Conservation (phyloP, 2,888 invertebrate species). For the Volucella zonaria region DNA sequence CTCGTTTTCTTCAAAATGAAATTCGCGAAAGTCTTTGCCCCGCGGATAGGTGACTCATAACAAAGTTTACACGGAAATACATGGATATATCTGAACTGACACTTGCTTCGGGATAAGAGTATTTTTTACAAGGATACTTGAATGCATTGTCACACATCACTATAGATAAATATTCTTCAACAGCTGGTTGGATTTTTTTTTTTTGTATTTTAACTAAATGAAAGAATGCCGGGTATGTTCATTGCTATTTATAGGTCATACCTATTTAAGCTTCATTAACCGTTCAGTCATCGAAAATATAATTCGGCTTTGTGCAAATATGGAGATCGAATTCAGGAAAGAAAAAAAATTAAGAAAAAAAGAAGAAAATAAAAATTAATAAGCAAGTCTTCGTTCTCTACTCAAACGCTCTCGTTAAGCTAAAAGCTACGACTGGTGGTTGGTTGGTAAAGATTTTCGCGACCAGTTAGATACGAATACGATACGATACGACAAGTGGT, state of each 20-base stretch:
- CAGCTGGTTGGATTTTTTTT: conserved; percentile 33
- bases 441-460: conserved; percentile 62
- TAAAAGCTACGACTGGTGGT: conserved; percentile 66
- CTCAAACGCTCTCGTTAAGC: conserved; percentile 61
- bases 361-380: conserved; percentile 34
- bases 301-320: conserved; percentile 7
- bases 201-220: conserved; percentile 30
- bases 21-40: conserved; percentile 18
- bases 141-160: conserved; percentile 21
- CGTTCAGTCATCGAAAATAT: conserved; percentile 28
- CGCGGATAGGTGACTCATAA: conserved; percentile 47
- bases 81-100: too few relatives aligned
- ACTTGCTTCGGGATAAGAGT: conserved; percentile 11
- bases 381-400: conserved; percentile 40
- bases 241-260: conserved; percentile 37
- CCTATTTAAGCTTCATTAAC: conserved; percentile 35
- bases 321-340: conserved; percentile 7
- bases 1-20: conserved; percentile 48
- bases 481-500: conserved; percentile 63
- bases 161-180: background rate
- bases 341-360: conserved; percentile 14
- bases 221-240: background rate
- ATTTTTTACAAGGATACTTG: conserved; percentile 46
- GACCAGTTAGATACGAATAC: conserved; percentile 38
- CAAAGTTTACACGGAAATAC: conserved; percentile 12